These are phyloP conservation scores for Cyanoderma ruficeps DNA, from an alignment of 2,113 vertebrate species.

Conservation along the genomic window DNA sequence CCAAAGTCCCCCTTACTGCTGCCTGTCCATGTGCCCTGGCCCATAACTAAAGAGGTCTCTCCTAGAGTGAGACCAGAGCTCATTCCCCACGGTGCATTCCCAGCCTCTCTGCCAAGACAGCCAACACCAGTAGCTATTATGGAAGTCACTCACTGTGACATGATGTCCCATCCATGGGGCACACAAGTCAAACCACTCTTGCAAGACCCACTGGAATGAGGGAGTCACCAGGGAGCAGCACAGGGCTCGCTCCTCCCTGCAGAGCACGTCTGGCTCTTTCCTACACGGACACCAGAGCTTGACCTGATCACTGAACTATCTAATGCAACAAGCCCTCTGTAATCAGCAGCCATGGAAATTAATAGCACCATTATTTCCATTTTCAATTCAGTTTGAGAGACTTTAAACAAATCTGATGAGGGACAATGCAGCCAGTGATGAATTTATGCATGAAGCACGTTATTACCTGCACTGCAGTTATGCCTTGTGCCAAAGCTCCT, in stretches of 20 bases:
- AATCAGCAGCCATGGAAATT: background rate
- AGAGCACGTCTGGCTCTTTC: rapidly evolving
- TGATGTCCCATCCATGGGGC: background rate
- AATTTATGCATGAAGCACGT: background rate
- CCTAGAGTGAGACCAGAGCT: background rate
- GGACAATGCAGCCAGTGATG: background rate
- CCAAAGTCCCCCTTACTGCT: background rate
- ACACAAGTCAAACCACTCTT: background rate
- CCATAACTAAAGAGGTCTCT: background rate
- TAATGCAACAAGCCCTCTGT: background rate
- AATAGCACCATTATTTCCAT: background rate
- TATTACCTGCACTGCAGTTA: background rate
- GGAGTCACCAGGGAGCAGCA: background rate
- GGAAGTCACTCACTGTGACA: background rate
- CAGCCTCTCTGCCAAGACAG: background rate
- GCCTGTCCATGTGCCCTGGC: background rate
- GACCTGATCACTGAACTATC: background rate
- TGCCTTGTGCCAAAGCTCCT: background rate
- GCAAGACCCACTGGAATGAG: background rate
- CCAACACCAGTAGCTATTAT: background rate
- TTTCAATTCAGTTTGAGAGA: background rate
- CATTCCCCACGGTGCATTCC: rapidly evolving
- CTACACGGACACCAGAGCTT: rapidly evolving
- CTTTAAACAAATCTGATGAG: background rate
- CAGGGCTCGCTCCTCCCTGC: rapidly evolving